phyloP scores from a whole-genome alignment of 1,140 invertebrate genomes.

The Drosophila rhopaloa region DNA sequence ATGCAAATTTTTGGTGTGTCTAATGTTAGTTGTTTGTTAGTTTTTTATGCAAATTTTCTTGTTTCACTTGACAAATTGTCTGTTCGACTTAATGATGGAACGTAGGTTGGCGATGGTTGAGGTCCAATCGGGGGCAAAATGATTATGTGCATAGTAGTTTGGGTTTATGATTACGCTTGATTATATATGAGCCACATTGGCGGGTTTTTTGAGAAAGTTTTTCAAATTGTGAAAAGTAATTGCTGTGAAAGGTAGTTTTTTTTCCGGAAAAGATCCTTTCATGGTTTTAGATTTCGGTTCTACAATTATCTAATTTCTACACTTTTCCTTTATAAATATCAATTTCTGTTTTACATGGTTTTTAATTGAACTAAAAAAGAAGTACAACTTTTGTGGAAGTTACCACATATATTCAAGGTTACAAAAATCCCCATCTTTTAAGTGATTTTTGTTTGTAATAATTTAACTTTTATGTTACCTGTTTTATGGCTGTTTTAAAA shows the following conservation, averaged over 20 bases:
- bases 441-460: not conserved
- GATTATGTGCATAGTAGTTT: slow-evolving; percentile 47
- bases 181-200: slow-evolving; percentile 6
- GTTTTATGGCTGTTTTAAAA: not conserved
- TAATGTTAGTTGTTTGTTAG: slow-evolving; percentile 78
- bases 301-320: too few relatives aligned
- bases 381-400: too few relatives aligned
- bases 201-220: slow-evolving; percentile 18
- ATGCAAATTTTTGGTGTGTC: slow-evolving; percentile 73
- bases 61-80: slow-evolving; percentile 79
- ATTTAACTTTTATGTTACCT: not conserved
- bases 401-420: too few relatives aligned
- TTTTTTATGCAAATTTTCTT: slow-evolving; percentile 78
- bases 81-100: slow-evolving; percentile 76
- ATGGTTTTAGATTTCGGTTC: too few relatives aligned
- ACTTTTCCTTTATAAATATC: too few relatives aligned
- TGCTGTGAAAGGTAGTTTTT: slow-evolving; percentile 1
- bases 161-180: slow-evolving; percentile 21
- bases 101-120: slow-evolving; percentile 34
- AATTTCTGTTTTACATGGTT: too few relatives aligned
- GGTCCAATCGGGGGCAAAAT: slow-evolving; percentile 1
- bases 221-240: not conserved
- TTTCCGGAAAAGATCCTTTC: not conserved
- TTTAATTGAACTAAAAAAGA: too few relatives aligned
- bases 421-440: too few relatives aligned